Base-by-base conservation (phyloP, 2,113 vertebrate species). In the Rhea americana region DNA sequence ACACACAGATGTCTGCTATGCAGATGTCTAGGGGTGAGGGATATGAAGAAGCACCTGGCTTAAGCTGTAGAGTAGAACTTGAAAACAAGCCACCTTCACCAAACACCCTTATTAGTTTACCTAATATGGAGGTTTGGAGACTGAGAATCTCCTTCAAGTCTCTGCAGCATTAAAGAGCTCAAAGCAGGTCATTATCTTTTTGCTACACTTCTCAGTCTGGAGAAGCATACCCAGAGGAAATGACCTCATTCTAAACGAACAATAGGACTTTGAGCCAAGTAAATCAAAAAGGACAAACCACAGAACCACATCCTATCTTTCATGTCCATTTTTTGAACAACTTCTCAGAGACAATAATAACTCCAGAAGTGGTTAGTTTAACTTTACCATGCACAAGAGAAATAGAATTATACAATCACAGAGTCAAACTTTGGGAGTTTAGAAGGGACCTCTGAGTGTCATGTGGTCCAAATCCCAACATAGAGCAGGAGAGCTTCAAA, bases 31-130 rank as follows among this genome's bases (percentile, higher is more conserved):
- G 63, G 4, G 39, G 39, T 43, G 26, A 43, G 39, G 63, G 39
- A 43, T 28, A 43, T 39, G 30, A 65, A 65, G 47, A 32, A 0
- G 5, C 1, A 0, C 1, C 6, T 45, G 55, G 14, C 61, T 55
- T 6, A 32, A 68, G 85, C 66, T 51, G 39, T 56, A 24, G 35
- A 37, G 47, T 4, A 17, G 37, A 80, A 10, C 61, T 67, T 37
- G 51, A 22, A 75, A 51, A 86, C 17, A 43, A 62, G 47, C 4
- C 47, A 2, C 56, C 1, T 1, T 2, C 37, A 59, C 53, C 48
- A 53, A 87, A 43, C 9, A 9, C 26, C 28, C 25, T 55, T 47
- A 5, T 5, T 77, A 16, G 24, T 19, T 47, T 62, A 22, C 6
- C 4, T 14, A 11, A 68, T 18, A 2, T 8, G 17, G 59, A 74